Conservation (phyloP, 2,113 vertebrate species). For the Hoplias malabaricus region DNA sequence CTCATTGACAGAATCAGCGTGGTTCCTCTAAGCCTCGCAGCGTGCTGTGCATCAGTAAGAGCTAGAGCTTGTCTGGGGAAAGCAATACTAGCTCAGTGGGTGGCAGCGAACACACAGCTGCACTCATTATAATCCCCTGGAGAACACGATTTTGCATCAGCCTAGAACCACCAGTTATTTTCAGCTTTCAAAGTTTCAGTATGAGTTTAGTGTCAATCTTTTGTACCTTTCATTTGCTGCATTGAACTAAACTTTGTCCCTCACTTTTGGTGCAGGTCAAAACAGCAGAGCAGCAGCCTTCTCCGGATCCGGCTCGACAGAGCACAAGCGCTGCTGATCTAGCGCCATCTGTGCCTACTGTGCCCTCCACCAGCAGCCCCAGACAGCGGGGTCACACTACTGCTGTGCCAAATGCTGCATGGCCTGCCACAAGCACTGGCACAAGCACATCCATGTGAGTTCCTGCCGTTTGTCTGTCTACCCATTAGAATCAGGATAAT, state of each 20-base stretch:
- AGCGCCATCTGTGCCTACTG: slow-evolving; percentile 21
- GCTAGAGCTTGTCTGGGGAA: background rate
- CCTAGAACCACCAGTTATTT: background rate
- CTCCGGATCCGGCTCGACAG: slow-evolving; percentile 7
- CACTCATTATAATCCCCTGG: slow-evolving; percentile 20
- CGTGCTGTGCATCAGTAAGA: slow-evolving; percentile 13
- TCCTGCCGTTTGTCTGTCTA: background rate
- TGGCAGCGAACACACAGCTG: slow-evolving; percentile 32
- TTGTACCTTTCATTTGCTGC: background rate
- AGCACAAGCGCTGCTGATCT: background rate
- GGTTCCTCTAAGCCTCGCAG: background rate
- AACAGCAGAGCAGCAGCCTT: slow-evolving; percentile 8
- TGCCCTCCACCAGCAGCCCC: slow-evolving; percentile 51
- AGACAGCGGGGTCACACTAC: slow-evolving; percentile 63
- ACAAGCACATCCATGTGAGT: slow-evolving; percentile 54
- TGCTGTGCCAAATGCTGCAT: slow-evolving; percentile 35
- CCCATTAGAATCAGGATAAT: background rate
- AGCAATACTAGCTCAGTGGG: slow-evolving; percentile 31
- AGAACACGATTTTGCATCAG: slow-evolving; percentile 42
- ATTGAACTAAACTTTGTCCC: background rate
- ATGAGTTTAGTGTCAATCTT: background rate
- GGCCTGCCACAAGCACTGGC: slow-evolving; percentile 38
- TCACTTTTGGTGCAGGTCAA: slow-evolving; percentile 10
- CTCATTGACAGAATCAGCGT: background rate
- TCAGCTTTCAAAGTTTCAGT: background rate